Evolutionary conservation across 2,797 vertebrate species (phyloP).

Genomic region (Chrosomus eos): DNA sequence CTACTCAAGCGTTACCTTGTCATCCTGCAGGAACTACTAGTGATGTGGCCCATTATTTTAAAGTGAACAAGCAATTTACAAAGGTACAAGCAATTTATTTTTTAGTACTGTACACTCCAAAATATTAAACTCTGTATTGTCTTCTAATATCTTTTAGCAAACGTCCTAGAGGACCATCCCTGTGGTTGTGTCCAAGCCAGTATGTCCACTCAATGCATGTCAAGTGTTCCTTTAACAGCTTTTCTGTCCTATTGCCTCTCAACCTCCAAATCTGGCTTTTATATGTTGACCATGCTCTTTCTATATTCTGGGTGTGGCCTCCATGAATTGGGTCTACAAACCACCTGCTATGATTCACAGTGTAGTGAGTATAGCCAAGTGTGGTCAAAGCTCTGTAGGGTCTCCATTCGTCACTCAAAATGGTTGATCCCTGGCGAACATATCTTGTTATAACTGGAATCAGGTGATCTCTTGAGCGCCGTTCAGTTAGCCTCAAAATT

Average conservation of each 20-base stretch:
- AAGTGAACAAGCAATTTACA: too few relatives aligned
- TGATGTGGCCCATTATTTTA: too few relatives aligned
- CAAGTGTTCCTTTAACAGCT: constrained; percentile 3
- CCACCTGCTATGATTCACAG: constrained; percentile 12
- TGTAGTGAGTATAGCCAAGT: constrained; percentile 9
- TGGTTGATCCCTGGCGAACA: background rate
- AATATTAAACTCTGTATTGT: background rate
- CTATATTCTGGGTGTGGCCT: background rate
- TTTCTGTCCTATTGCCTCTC: constrained; percentile 16
- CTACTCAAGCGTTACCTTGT: too few relatives aligned
- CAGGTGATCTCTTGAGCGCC: background rate
- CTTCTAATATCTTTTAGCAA: background rate
- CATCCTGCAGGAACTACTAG: too few relatives aligned
- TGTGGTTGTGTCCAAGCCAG: background rate
- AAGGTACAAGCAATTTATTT: too few relatives aligned
- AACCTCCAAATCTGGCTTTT: constrained; percentile 4
- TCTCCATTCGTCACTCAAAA: background rate
- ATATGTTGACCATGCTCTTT: constrained; percentile 1
- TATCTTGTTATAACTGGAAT: background rate
- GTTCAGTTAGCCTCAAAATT: background rate
- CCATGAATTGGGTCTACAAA: constrained; percentile 9
- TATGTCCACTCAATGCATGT: background rate
- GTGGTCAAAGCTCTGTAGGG: background rate
- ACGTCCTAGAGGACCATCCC: background rate
- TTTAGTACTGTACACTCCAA: too few relatives aligned